Evolutionary conservation across 2,888 invertebrate species (phyloP).

Genomic region (Pecten maximus): DNA sequence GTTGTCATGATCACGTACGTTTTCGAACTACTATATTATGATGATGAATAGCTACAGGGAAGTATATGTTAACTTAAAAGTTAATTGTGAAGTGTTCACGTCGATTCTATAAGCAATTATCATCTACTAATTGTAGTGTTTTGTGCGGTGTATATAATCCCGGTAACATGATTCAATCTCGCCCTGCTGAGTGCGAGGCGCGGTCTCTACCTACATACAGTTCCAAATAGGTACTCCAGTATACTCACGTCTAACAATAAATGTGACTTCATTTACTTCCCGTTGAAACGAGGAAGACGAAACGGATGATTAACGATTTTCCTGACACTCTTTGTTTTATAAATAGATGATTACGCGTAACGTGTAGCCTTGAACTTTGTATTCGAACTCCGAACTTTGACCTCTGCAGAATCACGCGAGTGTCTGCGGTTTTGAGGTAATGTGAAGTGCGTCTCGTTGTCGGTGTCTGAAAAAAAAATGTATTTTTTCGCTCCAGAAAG

Average conservation of each 20-base stretch:
- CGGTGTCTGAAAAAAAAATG: neutral
- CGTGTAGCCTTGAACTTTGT: neutral
- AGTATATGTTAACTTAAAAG: no score
- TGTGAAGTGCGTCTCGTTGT: slow-evolving; percentile 1
- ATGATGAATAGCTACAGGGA: no score
- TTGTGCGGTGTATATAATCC: no score
- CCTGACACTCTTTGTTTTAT: neutral
- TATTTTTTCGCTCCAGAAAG: slow-evolving; percentile 13
- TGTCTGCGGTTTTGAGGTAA: slow-evolving; percentile 35
- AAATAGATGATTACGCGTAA: slow-evolving; percentile 2
- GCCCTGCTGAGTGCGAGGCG: neutral
- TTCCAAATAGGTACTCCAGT: neutral
- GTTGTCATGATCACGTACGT: no score
- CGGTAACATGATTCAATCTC: no score
- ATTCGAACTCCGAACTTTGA: neutral
- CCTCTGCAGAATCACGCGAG: slow-evolving; percentile 27
- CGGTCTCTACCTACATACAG: neutral
- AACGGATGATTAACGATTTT: slow-evolving; percentile 11
- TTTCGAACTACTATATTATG: no score
- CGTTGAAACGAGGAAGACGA: neutral
- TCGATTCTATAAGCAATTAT: no score
- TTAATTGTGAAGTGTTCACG: no score
- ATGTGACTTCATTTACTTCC: neutral
- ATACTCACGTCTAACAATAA: neutral
- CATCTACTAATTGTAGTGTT: no score